Evolutionary conservation across 2,888 invertebrate species (phyloP).

Genomic region (Norana najaformis): DNA sequence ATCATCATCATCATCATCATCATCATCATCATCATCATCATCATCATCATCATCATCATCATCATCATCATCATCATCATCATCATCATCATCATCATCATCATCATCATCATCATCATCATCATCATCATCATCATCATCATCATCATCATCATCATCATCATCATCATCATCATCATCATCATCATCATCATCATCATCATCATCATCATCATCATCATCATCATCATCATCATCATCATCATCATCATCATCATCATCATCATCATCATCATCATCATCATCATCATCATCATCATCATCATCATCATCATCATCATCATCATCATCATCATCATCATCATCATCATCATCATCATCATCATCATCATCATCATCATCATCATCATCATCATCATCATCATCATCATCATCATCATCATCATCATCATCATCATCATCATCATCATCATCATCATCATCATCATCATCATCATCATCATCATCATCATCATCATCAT

Average conservation of each 20-base stretch:
- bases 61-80: constrained; percentile 31
- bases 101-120: constrained; percentile 32
- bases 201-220: constrained; percentile 29
- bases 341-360: constrained; percentile 29
- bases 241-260: constrained; percentile 26
- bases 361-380: constrained; percentile 24
- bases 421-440: neutral
- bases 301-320: constrained; percentile 30
- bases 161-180: neutral
- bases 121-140: constrained; percentile 32
- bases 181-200: constrained; percentile 21
- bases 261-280: constrained; percentile 27
- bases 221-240: constrained; percentile 29
- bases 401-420: neutral
- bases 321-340: constrained; percentile 29
- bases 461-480: neutral
- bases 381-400: neutral
- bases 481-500: neutral
- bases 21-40: constrained; percentile 31
- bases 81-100: constrained; percentile 31
- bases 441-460: neutral
- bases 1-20: constrained; percentile 31
- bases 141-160: constrained; percentile 21
- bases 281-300: constrained; percentile 28
- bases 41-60: constrained; percentile 30